Conservation (phyloP, 1,140 invertebrate species). For the Apis laboriosa region DNA sequence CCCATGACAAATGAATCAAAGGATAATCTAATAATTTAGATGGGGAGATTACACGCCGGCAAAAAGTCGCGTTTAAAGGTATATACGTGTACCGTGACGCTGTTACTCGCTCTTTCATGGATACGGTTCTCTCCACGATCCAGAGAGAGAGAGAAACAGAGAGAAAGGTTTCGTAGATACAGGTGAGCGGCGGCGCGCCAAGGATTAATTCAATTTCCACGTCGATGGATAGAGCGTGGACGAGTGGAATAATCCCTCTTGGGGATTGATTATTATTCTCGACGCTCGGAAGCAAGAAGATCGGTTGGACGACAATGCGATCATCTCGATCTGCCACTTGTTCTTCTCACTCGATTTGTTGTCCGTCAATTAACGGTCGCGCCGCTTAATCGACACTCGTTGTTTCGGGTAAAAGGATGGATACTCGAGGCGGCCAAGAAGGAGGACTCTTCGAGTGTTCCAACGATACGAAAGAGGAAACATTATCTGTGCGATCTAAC, state of each 20-base stretch:
- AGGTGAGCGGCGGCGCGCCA: neutral
- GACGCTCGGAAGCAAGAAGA: constrained; percentile 29
- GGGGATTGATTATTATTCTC: constrained; percentile 56
- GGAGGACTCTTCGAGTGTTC: neutral
- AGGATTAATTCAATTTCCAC: constrained; percentile 49
- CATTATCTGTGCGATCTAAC: constrained; percentile 3
- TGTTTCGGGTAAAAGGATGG: constrained; percentile 52
- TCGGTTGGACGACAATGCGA: constrained; percentile 58
- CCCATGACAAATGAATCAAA: constrained; percentile 3
- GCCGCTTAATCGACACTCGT: constrained; percentile 59
- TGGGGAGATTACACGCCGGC: neutral
- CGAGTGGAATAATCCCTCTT: constrained; percentile 7
- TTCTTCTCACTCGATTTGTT: constrained; percentile 39
- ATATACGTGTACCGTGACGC: neutral
- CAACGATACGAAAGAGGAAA: neutral
- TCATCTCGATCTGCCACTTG: constrained; percentile 53
- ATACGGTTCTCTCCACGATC: neutral
- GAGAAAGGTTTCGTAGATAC: neutral
- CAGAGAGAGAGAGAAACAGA: neutral
- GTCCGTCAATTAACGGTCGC: constrained; percentile 60
- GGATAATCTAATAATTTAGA: constrained; percentile 17
- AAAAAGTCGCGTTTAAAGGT: neutral
- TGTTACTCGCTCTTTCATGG: neutral
- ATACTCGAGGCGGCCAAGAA: no score
- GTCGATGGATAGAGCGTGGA: constrained; percentile 33